Conservation (phyloP, 2,113 vertebrate genomes). For the Ailuropoda melanoleuca region DNA sequence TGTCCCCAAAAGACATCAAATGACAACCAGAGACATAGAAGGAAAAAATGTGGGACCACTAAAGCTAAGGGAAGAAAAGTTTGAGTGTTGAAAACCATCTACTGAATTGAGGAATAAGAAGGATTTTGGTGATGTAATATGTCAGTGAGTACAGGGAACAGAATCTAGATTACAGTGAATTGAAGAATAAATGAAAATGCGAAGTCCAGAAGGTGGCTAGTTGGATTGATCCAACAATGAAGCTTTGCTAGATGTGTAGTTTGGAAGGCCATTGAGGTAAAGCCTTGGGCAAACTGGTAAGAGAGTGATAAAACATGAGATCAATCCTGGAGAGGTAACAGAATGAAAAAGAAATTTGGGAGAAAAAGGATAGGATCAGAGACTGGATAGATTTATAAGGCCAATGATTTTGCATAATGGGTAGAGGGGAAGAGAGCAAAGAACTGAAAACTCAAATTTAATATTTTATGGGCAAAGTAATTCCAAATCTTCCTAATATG, state of each 20-base stretch:
- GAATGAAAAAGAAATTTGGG: background rate
- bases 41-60: background rate
- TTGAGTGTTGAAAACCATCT: background rate
- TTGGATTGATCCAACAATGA: background rate
- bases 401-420: background rate
- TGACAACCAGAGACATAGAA: background rate
- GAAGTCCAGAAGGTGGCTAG: background rate
- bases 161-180: background rate
- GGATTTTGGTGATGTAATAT: background rate
- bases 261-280: background rate
- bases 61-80: background rate
- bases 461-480: background rate
- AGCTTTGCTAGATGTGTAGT: background rate
- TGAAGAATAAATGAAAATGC: background rate
- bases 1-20: background rate
- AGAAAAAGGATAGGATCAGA: background rate
- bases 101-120: background rate
- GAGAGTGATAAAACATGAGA: background rate
- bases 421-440: background rate
- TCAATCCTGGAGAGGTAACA: background rate
- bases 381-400: background rate
- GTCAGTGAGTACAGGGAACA: background rate
- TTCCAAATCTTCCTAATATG: background rate
- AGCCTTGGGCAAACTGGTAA: background rate
- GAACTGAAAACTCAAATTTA: background rate